These are phyloP conservation scores for Thalpophila matura DNA, from an alignment of 2,888 invertebrate genomes.

Conservation along the genomic window DNA sequence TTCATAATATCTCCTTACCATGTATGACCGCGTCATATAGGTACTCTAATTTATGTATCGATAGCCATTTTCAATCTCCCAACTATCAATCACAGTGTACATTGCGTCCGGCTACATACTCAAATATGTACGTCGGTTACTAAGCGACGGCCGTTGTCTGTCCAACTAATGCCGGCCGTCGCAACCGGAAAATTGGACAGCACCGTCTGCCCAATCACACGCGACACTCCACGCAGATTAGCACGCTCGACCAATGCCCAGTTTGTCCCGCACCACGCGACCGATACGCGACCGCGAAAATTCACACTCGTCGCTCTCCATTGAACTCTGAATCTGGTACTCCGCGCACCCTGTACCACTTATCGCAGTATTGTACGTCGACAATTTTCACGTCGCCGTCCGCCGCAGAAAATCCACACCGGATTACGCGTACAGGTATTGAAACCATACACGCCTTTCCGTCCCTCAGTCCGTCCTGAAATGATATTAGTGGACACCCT, in stretches of 20 bases:
- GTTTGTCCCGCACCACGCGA: conserved; percentile 73
- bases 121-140: conserved; percentile 77
- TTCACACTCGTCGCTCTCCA: conserved; percentile 80
- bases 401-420: conserved; percentile 71
- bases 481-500: conserved; percentile 79
- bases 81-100: conserved; percentile 62
- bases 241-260: conserved; percentile 84
- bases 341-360: conserved; percentile 65
- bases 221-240: conserved; percentile 90
- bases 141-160: conserved; percentile 82
- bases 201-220: conserved; percentile 88
- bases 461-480: conserved; percentile 79
- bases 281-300: conserved; percentile 73
- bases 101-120: conserved; percentile 63
- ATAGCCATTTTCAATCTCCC: conserved; percentile 55
- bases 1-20: background rate
- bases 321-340: conserved; percentile 76
- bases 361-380: conserved; percentile 79
- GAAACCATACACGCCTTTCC: conserved; percentile 80
- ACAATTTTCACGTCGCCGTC: conserved; percentile 64
- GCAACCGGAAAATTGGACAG: conserved; percentile 89
- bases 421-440: conserved; percentile 75
- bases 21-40: background rate
- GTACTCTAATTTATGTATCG: conserved; percentile 23
- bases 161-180: conserved; percentile 82